Percentiles rank a stretch among this genome's conserved stretches.
phyloP scores from a whole-genome alignment of 2,797 vertebrate species.

The Lacerta agilis region DNA sequence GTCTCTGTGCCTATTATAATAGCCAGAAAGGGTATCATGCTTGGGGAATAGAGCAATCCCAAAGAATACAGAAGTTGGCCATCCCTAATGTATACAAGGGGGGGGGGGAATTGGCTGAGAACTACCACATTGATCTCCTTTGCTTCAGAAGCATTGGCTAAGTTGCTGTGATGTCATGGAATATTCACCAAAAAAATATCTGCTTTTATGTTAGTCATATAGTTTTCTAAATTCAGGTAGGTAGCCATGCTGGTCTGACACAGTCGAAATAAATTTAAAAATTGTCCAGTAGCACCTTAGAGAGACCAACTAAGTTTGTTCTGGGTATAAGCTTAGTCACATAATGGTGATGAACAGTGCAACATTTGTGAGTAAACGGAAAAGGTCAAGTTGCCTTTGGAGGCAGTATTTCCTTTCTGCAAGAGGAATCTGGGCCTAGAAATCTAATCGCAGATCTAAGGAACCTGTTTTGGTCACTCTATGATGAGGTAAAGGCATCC shows the following conservation, averaged over 20 bases:
- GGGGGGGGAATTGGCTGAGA: background rate
- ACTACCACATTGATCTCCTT: background rate
- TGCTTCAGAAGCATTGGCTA: background rate
- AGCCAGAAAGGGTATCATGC: background rate
- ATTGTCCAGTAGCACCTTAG: too few species aligned
- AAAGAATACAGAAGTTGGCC: background rate
- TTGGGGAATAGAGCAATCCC: background rate
- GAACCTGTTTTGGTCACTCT: background rate
- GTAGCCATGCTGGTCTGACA: too few species aligned
- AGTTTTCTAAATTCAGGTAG: too few species aligned
- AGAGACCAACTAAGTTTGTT: too few species aligned
- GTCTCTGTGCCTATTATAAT: background rate
- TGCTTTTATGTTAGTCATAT: background rate
- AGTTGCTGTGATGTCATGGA: background rate
- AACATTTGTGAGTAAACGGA: background rate
- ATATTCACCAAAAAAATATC: background rate
- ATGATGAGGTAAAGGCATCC: background rate
- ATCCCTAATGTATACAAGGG: background rate
- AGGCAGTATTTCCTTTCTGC: background rate
- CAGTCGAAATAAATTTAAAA: too few species aligned
- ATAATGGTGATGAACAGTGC: background rate
- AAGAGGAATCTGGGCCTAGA: background rate
- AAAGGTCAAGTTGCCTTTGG: background rate
- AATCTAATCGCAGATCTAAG: background rate
- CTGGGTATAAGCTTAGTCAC: too few species aligned